Base-by-base conservation (phyloP, 53 echinoderm and acorn worm genomes). In the Holothuria leucospilota region DNA sequence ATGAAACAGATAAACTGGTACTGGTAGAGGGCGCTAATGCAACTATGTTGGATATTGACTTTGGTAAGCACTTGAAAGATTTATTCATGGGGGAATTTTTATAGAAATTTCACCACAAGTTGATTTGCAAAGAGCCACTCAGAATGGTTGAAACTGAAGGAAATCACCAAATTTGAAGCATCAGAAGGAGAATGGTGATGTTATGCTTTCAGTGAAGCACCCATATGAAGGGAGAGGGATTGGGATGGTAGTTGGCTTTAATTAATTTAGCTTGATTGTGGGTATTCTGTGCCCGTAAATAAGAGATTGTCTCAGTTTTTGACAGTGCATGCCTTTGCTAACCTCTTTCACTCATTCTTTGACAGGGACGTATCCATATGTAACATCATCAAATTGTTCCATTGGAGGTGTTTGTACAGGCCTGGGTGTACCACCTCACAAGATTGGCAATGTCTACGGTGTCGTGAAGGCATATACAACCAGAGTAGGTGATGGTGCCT, bases 31-130 rank as follows among this genome's bases (percentile, higher is more conserved):
- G 96, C 29, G 94, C 96, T 51, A 96, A 96, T 90, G 96, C 96
- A 34, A 96, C 96, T 4, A 96, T 96, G 96, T 85, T 96, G 84
- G 96, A 96, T 77, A 96, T 96, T 79, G 96, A 96, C 87, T 96
- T 96, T 84, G 96, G 96, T 94, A 58, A 86, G 96, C 18, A 56
- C 49, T 49, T 49, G 8, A 49, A 49, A 49, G 9, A 9, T 56
- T 15, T 56, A 9, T 85, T 86, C 58, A 18, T 80, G 21, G 13
- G 29, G 40, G 27, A 84, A 21, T 21, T 29, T 39, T 34, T 56
- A 16, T 18, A 14, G 15, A 56, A 16, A 18, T 56, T 56, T 56
- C 16, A 16, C 14, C 56, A 1, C 6, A 56, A 56, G 56, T 56
- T 56, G 46, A 46, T 46, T 46, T 46, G 0, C 46, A 46, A 46